Evolutionary conservation across 2,888 invertebrate genomes (phyloP).

Genomic region (Torymus tubicola): DNA sequence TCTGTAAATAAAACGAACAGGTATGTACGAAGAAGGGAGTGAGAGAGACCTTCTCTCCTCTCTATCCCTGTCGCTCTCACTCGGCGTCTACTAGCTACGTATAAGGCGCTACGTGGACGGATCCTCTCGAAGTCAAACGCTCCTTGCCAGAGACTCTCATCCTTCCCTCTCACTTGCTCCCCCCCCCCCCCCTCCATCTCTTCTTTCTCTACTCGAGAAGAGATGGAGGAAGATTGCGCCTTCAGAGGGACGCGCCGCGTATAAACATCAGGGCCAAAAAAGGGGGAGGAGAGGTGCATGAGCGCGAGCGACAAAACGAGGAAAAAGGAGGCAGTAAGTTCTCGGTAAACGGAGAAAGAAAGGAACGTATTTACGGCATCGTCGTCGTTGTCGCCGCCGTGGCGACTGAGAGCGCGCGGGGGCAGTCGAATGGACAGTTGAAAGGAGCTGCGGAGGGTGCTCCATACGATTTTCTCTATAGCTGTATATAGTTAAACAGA

Average conservation of each 20-base stretch:
- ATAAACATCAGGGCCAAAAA: slow-evolving; percentile 46
- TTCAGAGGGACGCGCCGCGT: slow-evolving; percentile 10
- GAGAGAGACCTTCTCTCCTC: slow-evolving; percentile 2
- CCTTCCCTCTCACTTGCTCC: background rate
- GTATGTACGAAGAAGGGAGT: background rate
- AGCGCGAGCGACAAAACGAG: background rate
- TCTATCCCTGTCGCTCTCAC: slow-evolving; percentile 1
- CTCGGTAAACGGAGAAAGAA: slow-evolving; percentile 29
- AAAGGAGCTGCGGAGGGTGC: slow-evolving; percentile 49
- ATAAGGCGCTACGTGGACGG: background rate
- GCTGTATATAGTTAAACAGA: too few species aligned
- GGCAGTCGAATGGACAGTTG: slow-evolving; percentile 18
- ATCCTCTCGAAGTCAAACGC: slow-evolving; percentile 17
- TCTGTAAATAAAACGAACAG: slow-evolving; percentile 51
- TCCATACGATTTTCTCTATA: too few species aligned
- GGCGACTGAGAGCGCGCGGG: background rate
- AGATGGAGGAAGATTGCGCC: slow-evolving; percentile 9
- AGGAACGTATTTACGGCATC: slow-evolving; percentile 7
- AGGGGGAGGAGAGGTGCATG: background rate
- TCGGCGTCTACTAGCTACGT: background rate
- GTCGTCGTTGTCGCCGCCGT: too few species aligned
- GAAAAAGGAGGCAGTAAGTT: slow-evolving; percentile 25
- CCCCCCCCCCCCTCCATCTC: too few species aligned
- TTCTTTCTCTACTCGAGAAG: background rate
- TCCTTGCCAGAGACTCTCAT: background rate